Evolutionary conservation across 2,888 invertebrate genomes (phyloP), one percentile per base, ranked within the genome.

Genomic region (Blera fallax): DNA sequence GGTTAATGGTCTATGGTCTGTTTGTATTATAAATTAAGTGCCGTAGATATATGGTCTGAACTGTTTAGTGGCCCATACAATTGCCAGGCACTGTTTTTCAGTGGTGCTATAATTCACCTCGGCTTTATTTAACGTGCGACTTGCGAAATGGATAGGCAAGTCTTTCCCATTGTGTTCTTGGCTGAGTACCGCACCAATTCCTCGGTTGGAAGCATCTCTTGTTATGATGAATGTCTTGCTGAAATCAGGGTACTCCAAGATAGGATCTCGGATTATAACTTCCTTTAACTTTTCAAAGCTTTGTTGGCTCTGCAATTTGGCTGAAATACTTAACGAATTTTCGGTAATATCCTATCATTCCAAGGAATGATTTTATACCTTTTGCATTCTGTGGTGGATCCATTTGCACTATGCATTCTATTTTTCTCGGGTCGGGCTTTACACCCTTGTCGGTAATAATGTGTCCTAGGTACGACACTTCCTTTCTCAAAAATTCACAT

Each of bases 51-150:
- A n/a, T n/a, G n/a, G n/a, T n/a, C n/a, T n/a, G n/a, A n/a, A n/a
- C n/a, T n/a, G n/a, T n/a, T n/a, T n/a, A n/a, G n/a, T n/a, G n/a
- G n/a, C n/a, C n/a, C n/a, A n/a, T n/a, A n/a, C n/a, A n/a, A n/a
- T n/a, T n/a, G n/a, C n/a, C n/a, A n/a, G n/a, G n/a, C n/a, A n/a
- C n/a, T n/a, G n/a, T n/a, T n/a, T n/a, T n/a, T n/a, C n/a, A n/a
- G 82, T 84, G 0, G 81, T 70, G 0, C 73, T 83, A 16, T 87
- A 87, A 7, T 87, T 84, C 1, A 62, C 70, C 16, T 87, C 82
- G 0, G 70, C 40, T 0, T 56, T 67, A 3, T 14, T 64, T 3
- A 87, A 24, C 0, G 67, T 45, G 7, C 87, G 45, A 11, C 74
- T 87, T 1, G 77, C 83, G 21, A 79, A 87, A 0, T 78, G 45